Conservation (phyloP, 2,797 vertebrate genomes). For the Sebastes trivittatus region DNA sequence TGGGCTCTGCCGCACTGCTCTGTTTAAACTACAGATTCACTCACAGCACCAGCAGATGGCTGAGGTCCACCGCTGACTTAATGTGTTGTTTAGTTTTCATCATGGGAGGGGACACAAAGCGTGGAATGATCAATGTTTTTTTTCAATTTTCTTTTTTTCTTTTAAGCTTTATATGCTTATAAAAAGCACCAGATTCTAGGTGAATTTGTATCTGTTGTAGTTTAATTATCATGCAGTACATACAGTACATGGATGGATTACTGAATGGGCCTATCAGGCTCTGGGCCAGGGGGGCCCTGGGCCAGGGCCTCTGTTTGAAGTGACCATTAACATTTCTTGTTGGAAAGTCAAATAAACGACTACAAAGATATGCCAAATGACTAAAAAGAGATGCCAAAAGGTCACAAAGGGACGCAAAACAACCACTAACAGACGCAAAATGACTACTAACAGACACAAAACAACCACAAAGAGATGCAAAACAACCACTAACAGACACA, state of each 20-base stretch:
- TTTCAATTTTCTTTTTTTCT: slow-evolving; percentile 25
- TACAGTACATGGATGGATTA: neutral
- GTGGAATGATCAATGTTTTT: slow-evolving; percentile 48
- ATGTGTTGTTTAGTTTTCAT: slow-evolving; percentile 72
- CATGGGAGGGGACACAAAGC: slow-evolving; percentile 48
- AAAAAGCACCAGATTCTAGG: neutral
- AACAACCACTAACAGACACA: neutral
- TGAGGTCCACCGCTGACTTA: slow-evolving; percentile 49
- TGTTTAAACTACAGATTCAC: slow-evolving; percentile 56
- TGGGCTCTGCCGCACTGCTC: slow-evolving; percentile 33
- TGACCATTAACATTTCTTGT: neutral
- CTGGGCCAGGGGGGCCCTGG: neutral
- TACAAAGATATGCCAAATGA: neutral
- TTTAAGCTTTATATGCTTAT: neutral
- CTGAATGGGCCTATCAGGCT: neutral
- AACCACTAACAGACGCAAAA: neutral
- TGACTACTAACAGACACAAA: neutral
- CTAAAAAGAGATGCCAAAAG: neutral
- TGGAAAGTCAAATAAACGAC: neutral
- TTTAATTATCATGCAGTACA: neutral
- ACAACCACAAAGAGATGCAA: neutral
- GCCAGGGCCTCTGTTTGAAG: neutral
- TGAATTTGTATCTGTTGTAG: neutral
- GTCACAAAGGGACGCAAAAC: neutral
- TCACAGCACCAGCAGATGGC: slow-evolving; percentile 60